Conservation (phyloP, 1,140 invertebrate genomes). For the Holcopasites calliopsidis region DNA sequence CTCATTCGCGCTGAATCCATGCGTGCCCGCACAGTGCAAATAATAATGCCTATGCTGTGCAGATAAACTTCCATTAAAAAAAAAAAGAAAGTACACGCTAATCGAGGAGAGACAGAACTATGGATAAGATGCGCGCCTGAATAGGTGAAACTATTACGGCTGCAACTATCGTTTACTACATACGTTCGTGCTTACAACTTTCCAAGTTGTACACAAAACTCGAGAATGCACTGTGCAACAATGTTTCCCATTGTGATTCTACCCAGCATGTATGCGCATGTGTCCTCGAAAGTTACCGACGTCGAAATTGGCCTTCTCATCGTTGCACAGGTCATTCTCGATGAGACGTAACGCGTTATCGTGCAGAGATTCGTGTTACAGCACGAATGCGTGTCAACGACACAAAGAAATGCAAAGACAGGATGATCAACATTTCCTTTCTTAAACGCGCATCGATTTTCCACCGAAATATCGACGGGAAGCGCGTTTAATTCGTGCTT, state of each 20-base stretch:
- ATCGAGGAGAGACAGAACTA: background rate
- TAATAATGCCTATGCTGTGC: background rate
- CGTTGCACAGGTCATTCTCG: slow-evolving; percentile 38
- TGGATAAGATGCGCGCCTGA: background rate
- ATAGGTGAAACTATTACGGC: slow-evolving; percentile 12
- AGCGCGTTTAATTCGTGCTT: slow-evolving; percentile 1
- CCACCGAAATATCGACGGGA: background rate
- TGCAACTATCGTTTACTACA: background rate
- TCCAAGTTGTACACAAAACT: slow-evolving; percentile 4
- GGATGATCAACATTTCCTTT: background rate
- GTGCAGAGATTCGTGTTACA: slow-evolving; percentile 28
- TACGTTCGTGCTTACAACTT: slow-evolving; percentile 2
- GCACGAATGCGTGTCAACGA: slow-evolving; percentile 48
- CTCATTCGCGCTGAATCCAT: background rate
- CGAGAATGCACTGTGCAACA: no score
- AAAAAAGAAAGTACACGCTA: background rate
- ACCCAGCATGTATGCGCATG: background rate
- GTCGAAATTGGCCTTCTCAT: slow-evolving; percentile 33
- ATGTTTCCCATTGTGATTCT: background rate
- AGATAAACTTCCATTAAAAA: background rate
- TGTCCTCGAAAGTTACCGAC: slow-evolving; percentile 33
- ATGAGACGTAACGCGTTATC: slow-evolving; percentile 40
- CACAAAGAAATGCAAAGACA: slow-evolving; percentile 41
- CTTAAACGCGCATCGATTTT: slow-evolving; percentile 3
- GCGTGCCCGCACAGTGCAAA: background rate